Percentiles rank a stretch among this genome's conserved stretches.
phyloP scores from a whole-genome alignment of 2,113 vertebrate species.

The Anthoscopus minutus region DNA sequence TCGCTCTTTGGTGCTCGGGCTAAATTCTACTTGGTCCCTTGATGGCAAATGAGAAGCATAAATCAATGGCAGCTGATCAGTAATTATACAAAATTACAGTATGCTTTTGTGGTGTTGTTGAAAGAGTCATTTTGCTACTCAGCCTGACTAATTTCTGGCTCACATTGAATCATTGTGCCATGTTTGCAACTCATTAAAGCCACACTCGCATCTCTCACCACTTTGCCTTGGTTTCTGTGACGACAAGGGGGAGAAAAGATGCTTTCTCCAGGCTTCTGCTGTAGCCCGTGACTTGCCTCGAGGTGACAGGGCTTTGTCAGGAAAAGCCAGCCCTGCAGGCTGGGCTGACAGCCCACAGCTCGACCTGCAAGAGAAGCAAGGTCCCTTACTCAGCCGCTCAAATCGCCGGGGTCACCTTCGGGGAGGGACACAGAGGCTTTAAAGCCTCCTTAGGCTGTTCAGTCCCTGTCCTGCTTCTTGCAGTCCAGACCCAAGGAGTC shows the following conservation, averaged over 20 bases:
- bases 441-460: neutral
- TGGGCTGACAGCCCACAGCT: neutral
- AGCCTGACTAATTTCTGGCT: constrained; percentile 49
- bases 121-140: constrained; percentile 39
- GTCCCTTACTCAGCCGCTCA: neutral
- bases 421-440: neutral
- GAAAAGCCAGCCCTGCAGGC: neutral
- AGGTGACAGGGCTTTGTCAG: neutral
- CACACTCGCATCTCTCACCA: neutral
- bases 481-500: neutral
- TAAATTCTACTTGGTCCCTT: neutral
- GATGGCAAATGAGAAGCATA: neutral
- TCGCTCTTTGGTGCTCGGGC: neutral
- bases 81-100: constrained; percentile 48
- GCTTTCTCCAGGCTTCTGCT: neutral
- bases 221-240: neutral
- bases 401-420: neutral
- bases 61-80: constrained; percentile 28
- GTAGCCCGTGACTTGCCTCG: neutral
- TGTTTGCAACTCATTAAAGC: constrained; percentile 15
- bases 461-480: neutral
- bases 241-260: neutral
- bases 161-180: constrained; percentile 13
- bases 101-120: constrained; percentile 27
- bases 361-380: neutral